These are phyloP conservation scores for Lanistes nyassanus DNA, from an alignment of 1,140 invertebrate species.

Conservation along the genomic window DNA sequence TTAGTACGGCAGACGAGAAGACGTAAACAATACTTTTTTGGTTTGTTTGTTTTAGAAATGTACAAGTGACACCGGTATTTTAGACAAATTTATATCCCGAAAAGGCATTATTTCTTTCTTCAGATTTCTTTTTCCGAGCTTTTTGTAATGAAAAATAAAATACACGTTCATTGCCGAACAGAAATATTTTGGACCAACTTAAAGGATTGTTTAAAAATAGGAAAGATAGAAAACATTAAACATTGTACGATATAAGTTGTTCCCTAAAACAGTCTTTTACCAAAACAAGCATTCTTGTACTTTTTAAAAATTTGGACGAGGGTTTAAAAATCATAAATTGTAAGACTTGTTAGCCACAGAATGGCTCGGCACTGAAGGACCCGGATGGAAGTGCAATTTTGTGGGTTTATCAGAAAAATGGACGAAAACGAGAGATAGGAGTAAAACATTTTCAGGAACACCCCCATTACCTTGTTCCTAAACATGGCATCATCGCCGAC, in stretches of 20 bases:
- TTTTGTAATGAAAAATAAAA: neutral
- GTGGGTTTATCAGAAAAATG: constrained; percentile 43
- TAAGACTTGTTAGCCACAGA: constrained; percentile 25
- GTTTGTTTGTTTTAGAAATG: neutral
- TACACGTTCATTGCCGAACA: neutral
- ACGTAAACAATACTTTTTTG: neutral
- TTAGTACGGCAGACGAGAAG: constrained; percentile 11
- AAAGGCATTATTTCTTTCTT: neutral
- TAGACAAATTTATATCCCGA: neutral
- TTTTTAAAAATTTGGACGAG: too few species aligned
- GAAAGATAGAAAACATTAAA: too few species aligned
- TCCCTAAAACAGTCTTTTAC: too few species aligned
- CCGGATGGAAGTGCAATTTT: constrained; percentile 44
- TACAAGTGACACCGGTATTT: neutral
- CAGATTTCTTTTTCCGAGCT: neutral
- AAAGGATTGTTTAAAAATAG: too few species aligned
- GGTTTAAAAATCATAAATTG: too few species aligned
- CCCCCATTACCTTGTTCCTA: constrained; percentile 26
- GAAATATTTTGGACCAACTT: neutral
- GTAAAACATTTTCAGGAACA: constrained; percentile 35
- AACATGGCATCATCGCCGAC: constrained; percentile 45
- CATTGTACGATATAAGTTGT: too few species aligned
- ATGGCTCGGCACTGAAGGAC: constrained; percentile 34
- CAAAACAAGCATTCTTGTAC: too few species aligned
- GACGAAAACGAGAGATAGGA: constrained; percentile 43